These are phyloP conservation scores for Salarias fasciatus DNA, from an alignment of 2,797 vertebrate species.

Conservation along the genomic window DNA sequence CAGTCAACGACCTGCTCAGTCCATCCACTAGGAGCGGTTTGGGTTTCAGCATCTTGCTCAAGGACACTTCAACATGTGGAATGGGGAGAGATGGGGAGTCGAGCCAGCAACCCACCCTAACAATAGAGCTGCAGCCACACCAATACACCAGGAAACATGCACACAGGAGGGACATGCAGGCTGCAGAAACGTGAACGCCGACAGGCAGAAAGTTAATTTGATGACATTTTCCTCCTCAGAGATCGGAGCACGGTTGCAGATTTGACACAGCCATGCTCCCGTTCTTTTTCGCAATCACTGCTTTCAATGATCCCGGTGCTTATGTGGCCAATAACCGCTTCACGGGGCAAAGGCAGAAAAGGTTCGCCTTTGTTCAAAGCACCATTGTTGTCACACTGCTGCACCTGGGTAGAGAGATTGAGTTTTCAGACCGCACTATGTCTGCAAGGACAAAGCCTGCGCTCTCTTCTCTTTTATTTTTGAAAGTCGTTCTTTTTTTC, in stretches of 20 bases:
- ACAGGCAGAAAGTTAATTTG: constrained; percentile 49
- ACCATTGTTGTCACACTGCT: constrained; percentile 70
- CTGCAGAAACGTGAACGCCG: no score
- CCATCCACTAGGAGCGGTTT: no score
- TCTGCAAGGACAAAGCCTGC: constrained; percentile 79
- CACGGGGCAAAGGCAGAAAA: constrained; percentile 63
- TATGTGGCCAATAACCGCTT: constrained; percentile 63
- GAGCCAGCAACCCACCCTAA: no score
- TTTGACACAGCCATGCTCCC: constrained; percentile 40
- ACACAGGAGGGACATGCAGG: no score
- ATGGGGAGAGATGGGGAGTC: no score
- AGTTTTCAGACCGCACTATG: constrained; percentile 71
- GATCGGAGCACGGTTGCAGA: constrained; percentile 34
- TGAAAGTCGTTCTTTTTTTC: constrained; percentile 65
- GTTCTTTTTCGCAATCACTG: no score
- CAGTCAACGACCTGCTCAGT: no score
- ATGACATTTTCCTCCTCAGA: constrained; percentile 38
- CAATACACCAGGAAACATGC: no score
- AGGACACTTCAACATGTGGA: no score
- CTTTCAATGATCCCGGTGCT: constrained; percentile 62
- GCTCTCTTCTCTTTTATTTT: constrained; percentile 70
- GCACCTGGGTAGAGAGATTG: constrained; percentile 78
- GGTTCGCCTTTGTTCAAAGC: constrained; percentile 71
- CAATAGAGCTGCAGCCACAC: no score
- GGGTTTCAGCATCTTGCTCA: no score